Percentiles rank a stretch among this genome's conserved stretches.
These are phyloP conservation scores for Chloroceryle aenea DNA, from an alignment of 2,113 vertebrate genomes.

Conservation along the genomic window DNA sequence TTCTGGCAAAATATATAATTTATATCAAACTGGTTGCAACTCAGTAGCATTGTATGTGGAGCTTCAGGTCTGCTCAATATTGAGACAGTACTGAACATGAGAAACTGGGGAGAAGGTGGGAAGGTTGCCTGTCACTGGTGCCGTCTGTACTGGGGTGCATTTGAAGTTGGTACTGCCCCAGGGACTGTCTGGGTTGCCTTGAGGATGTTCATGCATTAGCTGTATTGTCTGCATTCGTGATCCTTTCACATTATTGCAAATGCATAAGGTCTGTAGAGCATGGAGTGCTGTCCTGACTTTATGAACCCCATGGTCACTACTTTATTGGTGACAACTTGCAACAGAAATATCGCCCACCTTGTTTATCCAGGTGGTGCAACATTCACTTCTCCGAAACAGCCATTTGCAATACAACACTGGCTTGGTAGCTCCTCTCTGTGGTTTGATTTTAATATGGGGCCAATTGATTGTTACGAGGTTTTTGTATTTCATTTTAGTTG, in stretches of 20 bases:
- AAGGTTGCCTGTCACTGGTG: neutral
- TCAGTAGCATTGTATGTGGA: neutral
- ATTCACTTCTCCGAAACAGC: neutral
- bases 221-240: rapidly evolving
- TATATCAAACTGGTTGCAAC: neutral
- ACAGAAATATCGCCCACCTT: neutral
- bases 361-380: neutral
- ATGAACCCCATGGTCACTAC: neutral
- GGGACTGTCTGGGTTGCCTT: neutral
- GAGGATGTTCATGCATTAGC: rapidly evolving
- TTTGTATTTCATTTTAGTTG: neutral
- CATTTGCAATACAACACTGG: neutral
- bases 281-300: neutral
- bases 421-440: neutral
- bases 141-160: too few species aligned
- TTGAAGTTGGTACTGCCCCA: neutral
- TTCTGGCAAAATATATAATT: neutral
- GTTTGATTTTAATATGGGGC: neutral
- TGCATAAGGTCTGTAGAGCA: too few species aligned
- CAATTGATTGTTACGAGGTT: neutral
- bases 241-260: neutral
- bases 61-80: neutral
- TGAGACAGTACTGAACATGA: neutral
- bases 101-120: too few species aligned
- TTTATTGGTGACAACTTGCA: neutral